Evolutionary conservation across 1,140 invertebrate species (phyloP).

Genomic region (Drosophila kohkoa): DNA sequence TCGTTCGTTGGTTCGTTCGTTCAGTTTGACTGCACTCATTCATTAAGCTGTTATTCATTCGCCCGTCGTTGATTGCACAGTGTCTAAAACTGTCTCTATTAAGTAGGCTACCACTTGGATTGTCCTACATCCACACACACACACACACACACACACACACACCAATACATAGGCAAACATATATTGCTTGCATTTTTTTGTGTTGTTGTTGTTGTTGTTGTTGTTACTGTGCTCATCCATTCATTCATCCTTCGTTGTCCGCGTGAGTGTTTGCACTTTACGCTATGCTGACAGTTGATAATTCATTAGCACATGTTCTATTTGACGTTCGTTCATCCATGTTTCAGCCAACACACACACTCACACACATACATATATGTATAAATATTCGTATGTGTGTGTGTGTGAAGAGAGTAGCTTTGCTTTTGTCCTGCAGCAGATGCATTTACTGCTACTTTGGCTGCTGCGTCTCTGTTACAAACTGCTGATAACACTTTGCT

Average conservation of each 20-base stretch:
- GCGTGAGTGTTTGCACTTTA: slow-evolving; percentile 77
- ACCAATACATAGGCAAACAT: background rate
- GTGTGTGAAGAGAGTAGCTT: slow-evolving; percentile 29
- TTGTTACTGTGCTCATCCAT: slow-evolving; percentile 18
- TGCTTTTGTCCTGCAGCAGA: slow-evolving; percentile 21
- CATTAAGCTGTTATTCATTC: slow-evolving; percentile 54
- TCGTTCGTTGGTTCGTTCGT: background rate
- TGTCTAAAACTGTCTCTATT: slow-evolving; percentile 14
- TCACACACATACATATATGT: slow-evolving; percentile 15
- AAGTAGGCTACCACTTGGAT: slow-evolving; percentile 46
- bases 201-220: slow-evolving; percentile 6
- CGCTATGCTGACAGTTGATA: slow-evolving; percentile 78
- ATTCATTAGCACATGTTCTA: slow-evolving; percentile 82
- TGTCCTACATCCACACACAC: slow-evolving; percentile 34
- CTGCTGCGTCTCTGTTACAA: slow-evolving; percentile 77
- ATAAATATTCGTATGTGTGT: background rate
- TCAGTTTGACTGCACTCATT: slow-evolving; percentile 31
- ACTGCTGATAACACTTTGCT: slow-evolving; percentile 42
- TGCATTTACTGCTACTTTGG: slow-evolving; percentile 45
- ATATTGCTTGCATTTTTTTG: background rate
- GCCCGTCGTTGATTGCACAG: slow-evolving; percentile 36
- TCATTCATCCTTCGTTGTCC: slow-evolving; percentile 51
- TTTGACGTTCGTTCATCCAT: slow-evolving; percentile 82
- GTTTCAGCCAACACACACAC: slow-evolving; percentile 49
- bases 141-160: slow-evolving; percentile 11